Conservation (phyloP, 1,140 invertebrate genomes). For the Drosophila serrata region DNA sequence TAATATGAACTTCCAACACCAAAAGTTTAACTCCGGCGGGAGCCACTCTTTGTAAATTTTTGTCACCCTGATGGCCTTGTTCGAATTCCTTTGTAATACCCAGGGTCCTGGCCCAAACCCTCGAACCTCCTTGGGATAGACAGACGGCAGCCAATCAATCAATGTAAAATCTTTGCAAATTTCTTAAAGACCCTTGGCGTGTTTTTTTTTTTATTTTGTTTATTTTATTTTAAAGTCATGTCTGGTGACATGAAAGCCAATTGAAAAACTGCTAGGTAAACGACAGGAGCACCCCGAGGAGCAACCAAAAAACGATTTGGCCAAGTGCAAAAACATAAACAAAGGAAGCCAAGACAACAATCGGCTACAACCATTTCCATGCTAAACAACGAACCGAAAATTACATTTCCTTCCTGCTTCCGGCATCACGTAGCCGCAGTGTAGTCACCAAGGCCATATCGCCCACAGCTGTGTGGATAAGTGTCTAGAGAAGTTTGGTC, state of each 20-base stretch:
- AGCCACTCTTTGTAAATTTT: constrained; percentile 32
- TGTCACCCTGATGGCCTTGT: constrained; percentile 7
- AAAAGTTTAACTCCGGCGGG: constrained; percentile 25
- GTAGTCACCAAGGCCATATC: constrained; percentile 21
- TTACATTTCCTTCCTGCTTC: constrained; percentile 75
- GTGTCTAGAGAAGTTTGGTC: constrained; percentile 26
- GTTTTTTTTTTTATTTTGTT: constrained; percentile 1
- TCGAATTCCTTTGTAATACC: constrained; percentile 35
- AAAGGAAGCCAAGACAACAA: constrained; percentile 55
- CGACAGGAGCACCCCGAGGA: constrained; percentile 32
- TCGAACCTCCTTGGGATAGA: constrained; percentile 5
- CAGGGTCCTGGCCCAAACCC: constrained; percentile 12
- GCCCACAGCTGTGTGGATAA: constrained; percentile 17
- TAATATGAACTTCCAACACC: constrained; percentile 23
- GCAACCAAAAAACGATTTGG: constrained; percentile 37
- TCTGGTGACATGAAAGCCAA: constrained; percentile 29
- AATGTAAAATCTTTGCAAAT: constrained; percentile 54
- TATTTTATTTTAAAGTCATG: constrained; percentile 44
- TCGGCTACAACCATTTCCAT: constrained; percentile 44
- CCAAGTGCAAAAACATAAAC: constrained; percentile 53
- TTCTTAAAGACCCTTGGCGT: constrained; percentile 18
- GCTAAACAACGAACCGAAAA: constrained; percentile 52
- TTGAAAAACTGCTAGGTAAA: constrained; percentile 31
- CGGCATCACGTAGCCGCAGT: constrained; percentile 73
- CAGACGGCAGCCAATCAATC: constrained; percentile 65